Evolutionary conservation across 2,113 vertebrate species (phyloP).

Genomic region (Pongo pygmaeus): DNA sequence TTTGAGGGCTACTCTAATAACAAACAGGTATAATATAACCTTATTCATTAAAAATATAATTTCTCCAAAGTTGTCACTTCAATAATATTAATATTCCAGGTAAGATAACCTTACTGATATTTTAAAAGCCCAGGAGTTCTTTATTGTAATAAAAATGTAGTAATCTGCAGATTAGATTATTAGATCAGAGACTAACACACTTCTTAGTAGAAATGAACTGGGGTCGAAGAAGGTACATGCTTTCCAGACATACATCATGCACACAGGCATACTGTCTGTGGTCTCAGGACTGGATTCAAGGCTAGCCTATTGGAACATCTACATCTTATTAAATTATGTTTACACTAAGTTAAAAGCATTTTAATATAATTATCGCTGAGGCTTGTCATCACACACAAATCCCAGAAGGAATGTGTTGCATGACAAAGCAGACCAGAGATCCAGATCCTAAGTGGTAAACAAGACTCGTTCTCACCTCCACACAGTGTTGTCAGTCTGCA

Average conservation of each 20-base stretch:
- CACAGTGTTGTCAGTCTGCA: fast-evolving
- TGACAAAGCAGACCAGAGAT: background rate
- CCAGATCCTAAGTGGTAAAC: background rate
- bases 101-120: background rate
- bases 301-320: background rate
- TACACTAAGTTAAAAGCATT: background rate
- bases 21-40: background rate
- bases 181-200: background rate
- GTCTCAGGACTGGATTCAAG: background rate
- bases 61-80: background rate
- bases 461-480: background rate
- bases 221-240: background rate
- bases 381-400: background rate
- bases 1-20: background rate
- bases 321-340: background rate
- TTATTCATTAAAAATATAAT: background rate
- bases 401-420: background rate
- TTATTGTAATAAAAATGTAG: background rate
- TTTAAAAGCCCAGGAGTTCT: background rate
- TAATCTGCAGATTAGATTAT: background rate
- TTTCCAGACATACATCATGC: background rate
- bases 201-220: background rate
- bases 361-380: background rate
- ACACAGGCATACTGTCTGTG: background rate
- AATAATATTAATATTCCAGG: background rate